Evolutionary conservation across 2,797 vertebrate genomes (phyloP).

Genomic region (Oreonectes daqikongensis): DNA sequence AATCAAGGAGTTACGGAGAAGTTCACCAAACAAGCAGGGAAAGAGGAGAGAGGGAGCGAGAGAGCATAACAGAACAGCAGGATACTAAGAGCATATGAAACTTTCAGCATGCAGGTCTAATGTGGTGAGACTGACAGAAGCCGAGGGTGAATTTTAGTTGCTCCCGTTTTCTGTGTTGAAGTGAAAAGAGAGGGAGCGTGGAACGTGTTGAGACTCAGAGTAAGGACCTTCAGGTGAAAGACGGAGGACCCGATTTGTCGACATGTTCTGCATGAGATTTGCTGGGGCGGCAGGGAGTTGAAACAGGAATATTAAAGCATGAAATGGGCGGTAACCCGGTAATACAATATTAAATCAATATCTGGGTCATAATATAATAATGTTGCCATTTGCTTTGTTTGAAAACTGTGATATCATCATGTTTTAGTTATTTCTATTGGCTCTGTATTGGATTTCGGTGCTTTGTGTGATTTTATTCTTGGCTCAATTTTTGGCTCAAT

Average conservation of each 20-base stretch:
- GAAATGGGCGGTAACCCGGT: not conserved
- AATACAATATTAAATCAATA: not conserved
- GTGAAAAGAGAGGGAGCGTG: not conserved
- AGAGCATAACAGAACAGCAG: slow-evolving; percentile 34
- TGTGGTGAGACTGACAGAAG: slow-evolving; percentile 18
- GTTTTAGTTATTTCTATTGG: not conserved
- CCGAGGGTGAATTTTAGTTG: not conserved
- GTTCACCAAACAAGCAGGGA: slow-evolving; percentile 11
- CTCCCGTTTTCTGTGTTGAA: not conserved
- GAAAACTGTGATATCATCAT: not conserved
- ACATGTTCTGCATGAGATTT: slow-evolving; percentile 58
- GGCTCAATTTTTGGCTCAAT: not conserved
- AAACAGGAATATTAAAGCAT: not conserved
- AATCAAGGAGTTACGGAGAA: slow-evolving; percentile 13
- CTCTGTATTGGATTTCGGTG: not conserved
- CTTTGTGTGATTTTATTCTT: not conserved
- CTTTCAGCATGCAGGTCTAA: slow-evolving; percentile 23
- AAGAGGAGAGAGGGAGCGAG: slow-evolving; percentile 17
- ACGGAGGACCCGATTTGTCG: slow-evolving; percentile 69
- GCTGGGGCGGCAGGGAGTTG: not conserved
- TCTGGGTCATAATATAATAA: not conserved
- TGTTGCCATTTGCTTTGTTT: not conserved
- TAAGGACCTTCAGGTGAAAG: slow-evolving; percentile 52
- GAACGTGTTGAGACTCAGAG: slow-evolving; percentile 62
- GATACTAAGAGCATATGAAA: slow-evolving; percentile 9